These are phyloP conservation scores for Apamea epomidion DNA, from an alignment of 2,888 invertebrate species.

Conservation along the genomic window DNA sequence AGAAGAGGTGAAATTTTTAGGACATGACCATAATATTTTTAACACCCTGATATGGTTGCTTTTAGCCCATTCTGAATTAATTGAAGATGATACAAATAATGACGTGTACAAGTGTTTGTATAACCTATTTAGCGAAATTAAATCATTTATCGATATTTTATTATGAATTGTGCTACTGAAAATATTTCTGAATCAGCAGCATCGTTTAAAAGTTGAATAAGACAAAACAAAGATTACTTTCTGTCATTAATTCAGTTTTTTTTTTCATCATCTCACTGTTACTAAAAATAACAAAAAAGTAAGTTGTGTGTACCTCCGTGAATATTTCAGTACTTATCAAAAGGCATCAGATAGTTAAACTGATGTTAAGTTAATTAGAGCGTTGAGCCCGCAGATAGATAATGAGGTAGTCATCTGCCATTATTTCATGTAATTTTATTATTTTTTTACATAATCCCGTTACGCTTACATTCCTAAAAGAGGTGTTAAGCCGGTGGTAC, in stretches of 20 bases:
- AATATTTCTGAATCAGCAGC: not conserved
- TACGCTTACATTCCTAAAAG: constrained; percentile 15
- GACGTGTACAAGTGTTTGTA: not conserved
- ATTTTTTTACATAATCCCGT: constrained; percentile 44
- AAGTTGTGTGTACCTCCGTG: not conserved
- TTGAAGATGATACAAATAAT: not conserved
- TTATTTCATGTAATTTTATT: constrained; percentile 22
- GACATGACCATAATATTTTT: not conserved
- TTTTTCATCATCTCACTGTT: not conserved
- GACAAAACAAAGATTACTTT: not conserved
- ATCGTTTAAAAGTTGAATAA: not conserved
- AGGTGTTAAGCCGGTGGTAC: constrained; percentile 4
- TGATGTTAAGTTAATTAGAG: constrained; percentile 34
- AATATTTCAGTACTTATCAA: constrained; percentile 5
- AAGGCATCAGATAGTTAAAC: constrained; percentile 1
- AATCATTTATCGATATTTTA: not conserved
- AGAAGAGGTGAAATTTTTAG: not conserved
- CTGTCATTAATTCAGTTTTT: not conserved
- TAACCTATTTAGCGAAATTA: not conserved
- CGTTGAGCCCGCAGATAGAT: constrained; percentile 35
- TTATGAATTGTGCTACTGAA: not conserved
- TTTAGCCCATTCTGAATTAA: not conserved
- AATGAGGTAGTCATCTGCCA: constrained; percentile 44
- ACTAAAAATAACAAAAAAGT: not conserved
- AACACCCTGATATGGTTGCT: not conserved